Conservation (phyloP, 2,888 invertebrate species). For the Melieria omissa region DNA sequence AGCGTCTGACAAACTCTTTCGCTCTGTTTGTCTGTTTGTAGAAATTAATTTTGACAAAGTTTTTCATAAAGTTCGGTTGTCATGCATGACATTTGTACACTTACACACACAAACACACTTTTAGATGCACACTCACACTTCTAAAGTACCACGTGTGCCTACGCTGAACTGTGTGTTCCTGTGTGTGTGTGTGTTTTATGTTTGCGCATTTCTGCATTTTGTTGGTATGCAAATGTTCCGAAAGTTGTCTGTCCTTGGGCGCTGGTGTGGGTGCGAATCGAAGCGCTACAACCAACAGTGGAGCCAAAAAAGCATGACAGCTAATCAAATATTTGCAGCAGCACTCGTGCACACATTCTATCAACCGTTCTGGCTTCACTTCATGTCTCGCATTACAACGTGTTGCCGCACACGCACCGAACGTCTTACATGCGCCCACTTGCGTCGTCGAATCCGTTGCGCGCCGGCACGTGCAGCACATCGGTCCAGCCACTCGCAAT, state of each 20-base stretch:
- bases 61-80: constrained; percentile 8
- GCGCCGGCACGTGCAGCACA: no score
- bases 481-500: no score
- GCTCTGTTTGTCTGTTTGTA: background rate
- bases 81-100: constrained; percentile 8
- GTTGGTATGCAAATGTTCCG: background rate
- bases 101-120: background rate
- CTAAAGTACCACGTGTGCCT: background rate
- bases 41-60: constrained; percentile 14
- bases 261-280: background rate
- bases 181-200: background rate
- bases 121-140: background rate
- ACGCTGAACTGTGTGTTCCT: background rate
- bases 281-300: constrained; percentile 5
- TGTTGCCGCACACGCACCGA: background rate
- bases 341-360: constrained; percentile 26
- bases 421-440: no score
- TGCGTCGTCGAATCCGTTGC: no score
- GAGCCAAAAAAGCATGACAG: constrained; percentile 11
- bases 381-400: background rate
- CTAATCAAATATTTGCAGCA: constrained; percentile 35
- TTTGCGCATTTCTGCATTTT: background rate
- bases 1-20: background rate
- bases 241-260: constrained; percentile 2
- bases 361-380: constrained; percentile 9